phyloP scores from a whole-genome alignment of 1,140 invertebrate species.

The Leptopilina boulardi region DNA sequence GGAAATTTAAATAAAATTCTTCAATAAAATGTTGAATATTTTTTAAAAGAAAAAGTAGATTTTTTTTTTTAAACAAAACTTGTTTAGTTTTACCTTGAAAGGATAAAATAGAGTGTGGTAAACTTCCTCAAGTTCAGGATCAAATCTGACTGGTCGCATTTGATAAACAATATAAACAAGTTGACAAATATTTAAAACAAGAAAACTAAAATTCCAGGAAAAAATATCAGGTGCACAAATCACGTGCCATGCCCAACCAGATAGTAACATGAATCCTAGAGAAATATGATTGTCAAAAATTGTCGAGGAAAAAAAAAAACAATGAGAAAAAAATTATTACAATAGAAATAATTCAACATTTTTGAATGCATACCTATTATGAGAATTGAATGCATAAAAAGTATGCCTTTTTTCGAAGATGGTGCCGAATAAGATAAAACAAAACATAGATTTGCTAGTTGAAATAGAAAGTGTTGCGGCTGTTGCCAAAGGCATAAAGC shows the following conservation, averaged over 20 bases:
- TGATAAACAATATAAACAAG: constrained; percentile 89
- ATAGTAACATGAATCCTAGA: constrained; percentile 87
- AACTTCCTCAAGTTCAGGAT: constrained; percentile 89
- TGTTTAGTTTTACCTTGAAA: constrained; percentile 85
- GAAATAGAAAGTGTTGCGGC: constrained; percentile 76
- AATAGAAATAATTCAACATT: constrained; percentile 29
- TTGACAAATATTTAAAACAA: constrained; percentile 89
- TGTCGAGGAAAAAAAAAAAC: constrained; percentile 20
- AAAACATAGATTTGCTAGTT: constrained; percentile 87
- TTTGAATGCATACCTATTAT: constrained; percentile 81
- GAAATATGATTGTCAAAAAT: constrained; percentile 37
- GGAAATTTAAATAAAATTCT: no score
- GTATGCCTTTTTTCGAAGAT: constrained; percentile 84
- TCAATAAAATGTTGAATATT: no score
- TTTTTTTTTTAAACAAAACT: no score
- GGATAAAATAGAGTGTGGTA: constrained; percentile 89
- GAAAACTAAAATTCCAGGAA: constrained; percentile 92
- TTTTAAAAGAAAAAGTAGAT: no score
- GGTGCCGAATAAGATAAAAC: constrained; percentile 86
- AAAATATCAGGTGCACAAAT: constrained; percentile 93
- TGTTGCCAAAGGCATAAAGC: constrained; percentile 72
- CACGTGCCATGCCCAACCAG: constrained; percentile 92
- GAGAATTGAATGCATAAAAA: constrained; percentile 88
- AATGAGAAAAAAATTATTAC: constrained; percentile 37
- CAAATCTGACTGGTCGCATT: constrained; percentile 90